phyloP scores from a whole-genome alignment of 2,113 vertebrate genomes.

The Oryzias woworae region DNA sequence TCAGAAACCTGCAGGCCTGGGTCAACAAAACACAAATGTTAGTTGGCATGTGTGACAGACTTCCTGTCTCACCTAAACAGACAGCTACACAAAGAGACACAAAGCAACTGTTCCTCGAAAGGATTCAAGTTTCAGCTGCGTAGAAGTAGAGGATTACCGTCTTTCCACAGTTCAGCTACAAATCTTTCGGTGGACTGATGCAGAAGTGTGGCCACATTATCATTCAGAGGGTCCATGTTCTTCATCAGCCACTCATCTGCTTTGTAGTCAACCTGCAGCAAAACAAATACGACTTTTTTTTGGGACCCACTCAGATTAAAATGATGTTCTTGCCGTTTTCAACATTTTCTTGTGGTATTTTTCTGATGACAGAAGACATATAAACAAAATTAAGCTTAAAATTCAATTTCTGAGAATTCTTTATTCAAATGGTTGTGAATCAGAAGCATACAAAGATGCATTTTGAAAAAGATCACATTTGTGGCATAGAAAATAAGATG shows the following conservation, averaged over 20 bases:
- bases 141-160: conserved; percentile 77
- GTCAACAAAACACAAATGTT: conserved; percentile 65
- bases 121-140: background rate
- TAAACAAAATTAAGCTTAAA: too few relatives aligned
- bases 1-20: conserved; percentile 57
- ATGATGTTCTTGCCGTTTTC: too few relatives aligned
- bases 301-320: background rate
- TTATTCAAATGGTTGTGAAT: too few relatives aligned
- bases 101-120: background rate
- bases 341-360: too few relatives aligned
- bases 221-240: conserved; percentile 98
- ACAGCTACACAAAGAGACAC: conserved; percentile 9
- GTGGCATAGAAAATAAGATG: too few relatives aligned
- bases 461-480: too few relatives aligned
- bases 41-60: conserved; percentile 38
- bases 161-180: conserved; percentile 96
- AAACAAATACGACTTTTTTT: background rate
- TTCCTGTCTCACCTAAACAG: conserved; percentile 18
- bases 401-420: too few relatives aligned
- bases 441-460: too few relatives aligned
- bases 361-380: too few relatives aligned
- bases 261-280: conserved; percentile 93
- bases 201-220: conserved; percentile 94
- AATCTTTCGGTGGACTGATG: conserved; percentile 97
- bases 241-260: conserved; percentile 99